Base-by-base conservation (phyloP, 2,113 vertebrate genomes). In the Dromiciops gliroides region DNA sequence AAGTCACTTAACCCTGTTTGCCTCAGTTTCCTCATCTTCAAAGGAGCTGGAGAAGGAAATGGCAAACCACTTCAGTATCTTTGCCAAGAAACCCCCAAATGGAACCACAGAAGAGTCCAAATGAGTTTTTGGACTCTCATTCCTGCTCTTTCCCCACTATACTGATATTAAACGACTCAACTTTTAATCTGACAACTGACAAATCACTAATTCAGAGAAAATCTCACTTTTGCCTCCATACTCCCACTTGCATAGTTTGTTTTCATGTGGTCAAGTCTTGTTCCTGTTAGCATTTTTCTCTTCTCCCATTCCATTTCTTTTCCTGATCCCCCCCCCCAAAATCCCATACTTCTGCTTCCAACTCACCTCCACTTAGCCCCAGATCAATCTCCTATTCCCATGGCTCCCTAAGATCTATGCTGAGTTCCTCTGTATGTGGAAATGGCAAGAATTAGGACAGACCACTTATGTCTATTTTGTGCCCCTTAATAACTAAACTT, bases 301-400 rank as follows among this genome's bases (percentile, higher is more conserved):
- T 47, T 91, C 5, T 5, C n/a, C 26, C 48, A 16, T 53, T 88
- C 93, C 4, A 51, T 1, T 83, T 92, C 44, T 92, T 50, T 28
- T 83, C 83, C 93, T 93, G 49, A 90, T 92, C n/a, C n/a, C n/a
- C n/a, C 12, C 31, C 94, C 67, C 44, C 25, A 95, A 93, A 51
- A 75, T 49, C 44, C 48, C 44, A 52, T 31, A 25, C 23, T 48
- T 88, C n/a, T 92, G 23, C n/a, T 91, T 52, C 37, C 89, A 56
- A 91, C 53, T 94, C 28, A 2, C 31, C 50, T 26, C 10, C 96
- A 60, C 16, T 50, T 90, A 89, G 9, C 10, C 48, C 50, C 25
- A 91, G 93, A 75, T 22, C 7, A 92, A 23, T 48, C 53, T 91
- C 94, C 53, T 28, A 10, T 28, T 56, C 26, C 8, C 26, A 56